phyloP scores from a whole-genome alignment of 2,797 vertebrate genomes.

The Lepilemur ruficaudatus region DNA sequence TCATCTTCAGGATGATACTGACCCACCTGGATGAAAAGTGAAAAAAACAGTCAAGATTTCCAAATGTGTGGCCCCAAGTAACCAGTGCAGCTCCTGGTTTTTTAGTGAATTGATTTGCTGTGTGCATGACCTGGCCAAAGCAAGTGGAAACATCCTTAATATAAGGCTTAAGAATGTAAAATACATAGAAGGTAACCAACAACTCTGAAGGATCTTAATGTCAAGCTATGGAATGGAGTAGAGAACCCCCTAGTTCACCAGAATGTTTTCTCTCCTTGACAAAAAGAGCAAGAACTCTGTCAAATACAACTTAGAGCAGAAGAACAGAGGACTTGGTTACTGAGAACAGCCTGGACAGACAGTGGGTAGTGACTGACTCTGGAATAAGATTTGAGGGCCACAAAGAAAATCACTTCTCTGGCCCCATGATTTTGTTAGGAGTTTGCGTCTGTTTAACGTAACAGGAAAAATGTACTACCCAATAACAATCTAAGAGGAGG shows the following conservation, averaged over 20 bases:
- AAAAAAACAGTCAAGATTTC: not conserved
- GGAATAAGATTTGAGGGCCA: not conserved
- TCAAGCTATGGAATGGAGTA: not conserved
- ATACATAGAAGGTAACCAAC: not conserved
- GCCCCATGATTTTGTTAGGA: not conserved
- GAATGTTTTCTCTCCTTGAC: not conserved
- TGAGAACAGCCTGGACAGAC: not conserved
- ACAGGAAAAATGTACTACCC: not conserved
- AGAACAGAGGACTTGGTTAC: not conserved
- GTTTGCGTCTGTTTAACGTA: not conserved
- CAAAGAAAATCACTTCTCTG: not conserved
- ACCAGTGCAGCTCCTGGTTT: not conserved
- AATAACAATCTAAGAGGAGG: not conserved
- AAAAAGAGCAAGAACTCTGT: not conserved
- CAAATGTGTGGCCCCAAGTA: not conserved
- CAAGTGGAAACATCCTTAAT: not conserved
- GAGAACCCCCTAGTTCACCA: not conserved
- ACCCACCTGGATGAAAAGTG: not conserved
- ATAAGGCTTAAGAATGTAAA: not conserved
- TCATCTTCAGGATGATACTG: not conserved
- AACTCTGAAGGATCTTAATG: not conserved
- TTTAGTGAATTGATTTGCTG: not conserved
- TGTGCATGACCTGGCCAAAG: not conserved
- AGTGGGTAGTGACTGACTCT: not conserved
- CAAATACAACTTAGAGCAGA: not conserved